A percentile compares a stretch with the other conserved stretches of the same genome.
Conservation (phyloP, 2,113 vertebrate genomes). For the Boulengeromyrus knoepffleri region DNA sequence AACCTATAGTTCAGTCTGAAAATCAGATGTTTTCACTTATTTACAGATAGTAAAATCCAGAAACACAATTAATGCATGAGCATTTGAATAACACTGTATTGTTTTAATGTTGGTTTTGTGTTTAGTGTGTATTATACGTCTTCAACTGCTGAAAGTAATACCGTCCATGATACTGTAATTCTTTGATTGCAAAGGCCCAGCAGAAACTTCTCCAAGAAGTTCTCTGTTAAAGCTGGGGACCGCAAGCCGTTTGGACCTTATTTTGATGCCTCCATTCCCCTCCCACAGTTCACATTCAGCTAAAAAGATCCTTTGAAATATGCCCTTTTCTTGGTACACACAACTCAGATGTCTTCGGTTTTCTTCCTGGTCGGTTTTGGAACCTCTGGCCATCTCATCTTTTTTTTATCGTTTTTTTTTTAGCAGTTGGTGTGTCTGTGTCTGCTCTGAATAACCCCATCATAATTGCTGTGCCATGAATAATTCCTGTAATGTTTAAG, state of each 20-base stretch:
- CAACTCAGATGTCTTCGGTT: background rate
- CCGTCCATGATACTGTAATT: background rate
- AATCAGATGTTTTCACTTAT: background rate
- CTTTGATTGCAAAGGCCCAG: background rate
- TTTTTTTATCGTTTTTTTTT: background rate
- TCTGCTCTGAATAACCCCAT: background rate
- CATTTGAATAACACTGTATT: background rate
- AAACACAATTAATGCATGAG: slow-evolving; percentile 3
- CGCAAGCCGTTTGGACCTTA: background rate
- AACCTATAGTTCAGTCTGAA: background rate
- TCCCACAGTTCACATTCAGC: background rate
- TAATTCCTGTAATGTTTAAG: background rate
- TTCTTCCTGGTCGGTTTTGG: background rate
- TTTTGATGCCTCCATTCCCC: background rate
- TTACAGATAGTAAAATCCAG: background rate
- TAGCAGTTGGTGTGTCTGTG: background rate
- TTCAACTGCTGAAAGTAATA: background rate
- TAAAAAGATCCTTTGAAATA: background rate
- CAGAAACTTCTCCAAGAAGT: background rate
- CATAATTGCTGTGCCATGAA: background rate
- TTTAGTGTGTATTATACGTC: background rate
- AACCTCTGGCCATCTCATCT: background rate
- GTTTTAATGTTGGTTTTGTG: background rate
- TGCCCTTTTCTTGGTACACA: background rate
- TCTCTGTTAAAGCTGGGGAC: background rate